Evolutionary conservation across 2,113 vertebrate genomes (phyloP), one percentile per base, ranked within the genome.

Genomic region (Dascyllus trimaculatus): DNA sequence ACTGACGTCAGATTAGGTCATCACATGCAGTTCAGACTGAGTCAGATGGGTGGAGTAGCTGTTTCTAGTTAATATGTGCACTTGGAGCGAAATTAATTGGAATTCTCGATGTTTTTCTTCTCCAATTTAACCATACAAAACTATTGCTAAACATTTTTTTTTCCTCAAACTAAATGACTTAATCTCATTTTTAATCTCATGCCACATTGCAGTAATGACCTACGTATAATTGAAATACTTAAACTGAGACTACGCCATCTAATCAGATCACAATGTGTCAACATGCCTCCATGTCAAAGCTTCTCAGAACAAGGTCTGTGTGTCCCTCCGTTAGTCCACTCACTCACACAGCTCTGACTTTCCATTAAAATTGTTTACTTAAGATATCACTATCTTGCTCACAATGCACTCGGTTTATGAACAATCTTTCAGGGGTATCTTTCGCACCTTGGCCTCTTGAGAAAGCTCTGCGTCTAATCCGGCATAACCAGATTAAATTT

Each of bases 381-480:
- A 89, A 88, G 89, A 88, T 94, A 85, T 75, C 53, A 61, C 75
- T 77, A 65, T 88, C 85, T 71, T 66, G 63, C 58, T 76, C 75
- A 78, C 75, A 75, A 26, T 77, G 81, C 71, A 38, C n/a, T 63
- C 61, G 17, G 61, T 81, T 87, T 51, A 79, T 62, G 76, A 90
- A 87, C 64, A 65, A 25, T 62, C 25, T 74, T 54, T 68, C 19
- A 32, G 13, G 17, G 35, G 43, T 78, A 60, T 83, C 40, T 72
- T 71, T 45, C 49, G 66, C 72, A 64, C 67, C 51, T 82, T 79
- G 67, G 43, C 74, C 70, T 78, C 78, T 81, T 59, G 74, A 78
- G 80, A 85, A 91, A 81, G 18, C 70, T 45, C 62, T n/a, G 24
- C 85, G 80, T 75, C 62, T 61, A 64, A 78, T 88, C 82, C 57